Base-by-base conservation (phyloP, 2,113 vertebrate genomes). In the Xiphophorus hellerii region DNA sequence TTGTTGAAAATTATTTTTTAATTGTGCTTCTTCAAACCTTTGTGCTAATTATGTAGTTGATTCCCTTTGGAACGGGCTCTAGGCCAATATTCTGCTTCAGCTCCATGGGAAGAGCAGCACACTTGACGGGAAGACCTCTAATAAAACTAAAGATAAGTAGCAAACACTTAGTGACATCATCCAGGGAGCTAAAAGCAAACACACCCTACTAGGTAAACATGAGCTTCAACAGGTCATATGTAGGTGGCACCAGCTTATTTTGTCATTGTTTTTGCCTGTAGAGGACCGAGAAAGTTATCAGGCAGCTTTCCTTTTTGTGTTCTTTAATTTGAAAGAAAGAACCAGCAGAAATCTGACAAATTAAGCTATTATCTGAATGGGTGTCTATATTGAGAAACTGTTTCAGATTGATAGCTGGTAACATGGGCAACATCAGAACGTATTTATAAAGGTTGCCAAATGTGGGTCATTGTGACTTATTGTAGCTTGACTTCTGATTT, bases 31-130 rank as follows among this genome's bases (percentile, higher is more conserved):
- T 39, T 29, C 14, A 22, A 85, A 93, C 92, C 96, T 96, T 91
- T 11, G 97, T 98, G 84, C 94, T 94, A n/a, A 98, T 96, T 76
- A 98, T 82, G 72, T 97, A 97, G 68, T 72, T 93, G 66, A 99
- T 68, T 29, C 93, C 92, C 1, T 93, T 95, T 0, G 96, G 93
- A 39, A 78, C 30, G 0, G 96, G 93, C n/a, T 97, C 95, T 0
- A 80, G 67, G 48, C 92, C 90, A 82, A 97, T 93, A 0, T 84
- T 78, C 0, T 90, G 62, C 14, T 89, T 90, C 69, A 99, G 90
- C 42, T 95, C 93, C 9, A 93, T 93, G 0, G 95, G 80, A 22
- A 96, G 88, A 0, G 25, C 5, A 0, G 70, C 85, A 0, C 78
- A n/a, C 1, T 67, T 66, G 20, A 96, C 91, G 0, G 94, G 93